Evolutionary conservation across 1,140 invertebrate species (phyloP), one percentile per base, ranked within the genome.

Genomic region (Aricia agestis): DNA sequence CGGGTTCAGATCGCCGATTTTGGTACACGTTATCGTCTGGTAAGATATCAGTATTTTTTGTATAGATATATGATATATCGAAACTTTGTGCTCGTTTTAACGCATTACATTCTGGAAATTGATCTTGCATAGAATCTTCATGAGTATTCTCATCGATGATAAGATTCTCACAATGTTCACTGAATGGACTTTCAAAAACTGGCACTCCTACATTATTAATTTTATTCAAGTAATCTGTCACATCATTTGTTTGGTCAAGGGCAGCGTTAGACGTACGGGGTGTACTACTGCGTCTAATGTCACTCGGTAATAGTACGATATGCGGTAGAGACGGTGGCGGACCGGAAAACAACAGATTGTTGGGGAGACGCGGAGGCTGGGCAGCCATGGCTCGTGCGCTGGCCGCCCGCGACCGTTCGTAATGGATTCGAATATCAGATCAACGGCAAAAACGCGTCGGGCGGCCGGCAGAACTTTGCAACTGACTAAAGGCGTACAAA

Each of bases 161-260:
- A 71, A 73, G 63, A 58, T 83, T 78, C 71, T 82, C 73, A 68
- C 70, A 67, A 71, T 78, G 76, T 69, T 84, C 81, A 75, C 79
- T 76, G 72, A 76, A 80, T 66, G 74, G 72, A 70, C 73, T 73
- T 75, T 86, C 81, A 74, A 76, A 82, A 52, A 76, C 82, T 42
- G 89, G 89, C 78, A 90, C 81, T 79, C 86, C 86, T 77, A 89
- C 86, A 76, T 91, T 89, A 82, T 91, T 91, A 87, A 90, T 91
- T 83, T 90, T 80, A 69, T 82, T 76, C 73, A 90, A 80, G 74
- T 78, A 78, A 82, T 82, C 71, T 25, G 19, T 63, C 69, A 78
- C 76, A 82, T 83, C 76, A 71, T 84, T 81, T 76, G 77, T 84
- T 79, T 83, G 80, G 70, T 73, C 80, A 73, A 78, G 72, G 71